Percentiles rank a stretch among this genome's conserved stretches.
Conservation (phyloP, 37 sponge, comb jelly and placozoan species). For the Agelas oroides region DNA sequence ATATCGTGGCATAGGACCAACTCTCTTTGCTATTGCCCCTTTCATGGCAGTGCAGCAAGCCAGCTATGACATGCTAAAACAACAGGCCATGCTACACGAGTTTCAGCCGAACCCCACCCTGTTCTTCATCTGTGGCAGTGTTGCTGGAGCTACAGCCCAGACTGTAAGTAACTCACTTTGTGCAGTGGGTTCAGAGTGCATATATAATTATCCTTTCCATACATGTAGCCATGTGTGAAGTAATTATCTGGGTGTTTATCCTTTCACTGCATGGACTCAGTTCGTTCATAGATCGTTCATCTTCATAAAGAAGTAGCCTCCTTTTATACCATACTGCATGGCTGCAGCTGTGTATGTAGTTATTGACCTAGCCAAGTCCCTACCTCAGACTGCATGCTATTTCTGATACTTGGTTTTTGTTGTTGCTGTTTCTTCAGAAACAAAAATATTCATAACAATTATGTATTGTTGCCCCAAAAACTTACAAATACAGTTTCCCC, state of each 20-base stretch:
- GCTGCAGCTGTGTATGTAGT: too few relatives aligned
- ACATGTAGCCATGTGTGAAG: not conserved
- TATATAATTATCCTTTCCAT: not conserved
- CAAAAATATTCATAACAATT: too few relatives aligned
- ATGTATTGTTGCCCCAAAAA: too few relatives aligned
- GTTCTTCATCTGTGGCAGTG: constrained; percentile 71
- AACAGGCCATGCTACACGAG: not conserved
- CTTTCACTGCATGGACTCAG: not conserved
- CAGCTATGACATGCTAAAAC: constrained; percentile 76
- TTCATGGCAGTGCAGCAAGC: constrained; percentile 82
- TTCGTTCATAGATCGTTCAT: too few relatives aligned
- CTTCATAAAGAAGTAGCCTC: too few relatives aligned
- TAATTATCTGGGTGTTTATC: too few relatives aligned
- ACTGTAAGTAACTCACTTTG: constrained; percentile 57
- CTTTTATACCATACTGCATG: too few relatives aligned
- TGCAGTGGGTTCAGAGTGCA: not conserved
- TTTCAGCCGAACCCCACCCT: constrained; percentile 42
- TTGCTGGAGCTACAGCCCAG: constrained; percentile 77
- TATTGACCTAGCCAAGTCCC: too few relatives aligned
- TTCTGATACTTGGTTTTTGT: too few relatives aligned
- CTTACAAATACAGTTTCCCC: too few relatives aligned
- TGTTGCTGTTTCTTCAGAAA: too few relatives aligned
- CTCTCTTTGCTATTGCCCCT: constrained; percentile 73
- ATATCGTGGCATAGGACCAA: constrained; percentile 73
- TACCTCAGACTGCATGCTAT: too few relatives aligned